A percentile compares a stretch with the other conserved stretches of the same genome.
phyloP scores from a whole-genome alignment of 2,797 vertebrate species.

The Onychomys torridus region DNA sequence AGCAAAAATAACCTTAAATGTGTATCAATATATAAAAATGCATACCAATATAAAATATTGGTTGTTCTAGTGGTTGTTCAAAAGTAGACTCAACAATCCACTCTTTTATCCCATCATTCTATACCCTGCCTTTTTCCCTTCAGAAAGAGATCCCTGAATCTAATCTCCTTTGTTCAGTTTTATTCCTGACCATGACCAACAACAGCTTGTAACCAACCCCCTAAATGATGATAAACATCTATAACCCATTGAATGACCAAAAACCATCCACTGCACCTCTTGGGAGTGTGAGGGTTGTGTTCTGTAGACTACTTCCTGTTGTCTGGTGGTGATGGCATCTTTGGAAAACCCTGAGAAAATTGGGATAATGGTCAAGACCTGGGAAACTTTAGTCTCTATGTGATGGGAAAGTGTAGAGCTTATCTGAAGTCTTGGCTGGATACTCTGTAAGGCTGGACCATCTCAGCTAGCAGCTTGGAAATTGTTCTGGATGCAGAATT shows the following conservation, averaged over 20 bases:
- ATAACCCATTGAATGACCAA: not conserved
- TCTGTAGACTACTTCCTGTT: not conserved
- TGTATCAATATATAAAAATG: not conserved
- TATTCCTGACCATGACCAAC: not conserved
- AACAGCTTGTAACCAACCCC: not conserved
- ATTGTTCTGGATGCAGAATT: too few species aligned
- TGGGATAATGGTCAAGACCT: not conserved
- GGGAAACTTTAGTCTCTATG: not conserved
- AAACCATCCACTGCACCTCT: not conserved
- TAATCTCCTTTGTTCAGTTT: not conserved
- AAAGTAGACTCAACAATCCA: not conserved
- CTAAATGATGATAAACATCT: not conserved
- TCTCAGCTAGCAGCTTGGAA: too few species aligned
- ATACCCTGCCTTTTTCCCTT: not conserved
- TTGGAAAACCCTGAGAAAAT: not conserved
- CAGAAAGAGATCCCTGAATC: not conserved
- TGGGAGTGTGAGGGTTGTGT: not conserved
- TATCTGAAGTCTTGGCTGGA: not conserved
- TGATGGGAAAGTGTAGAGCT: not conserved
- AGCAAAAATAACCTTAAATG: not conserved
- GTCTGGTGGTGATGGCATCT: not conserved
- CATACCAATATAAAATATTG: not conserved
- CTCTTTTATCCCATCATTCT: not conserved
- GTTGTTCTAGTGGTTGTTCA: not conserved
- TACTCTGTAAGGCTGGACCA: too few species aligned